phyloP scores from a whole-genome alignment of 1,140 invertebrate genomes.

The Hestina assimilis region DNA sequence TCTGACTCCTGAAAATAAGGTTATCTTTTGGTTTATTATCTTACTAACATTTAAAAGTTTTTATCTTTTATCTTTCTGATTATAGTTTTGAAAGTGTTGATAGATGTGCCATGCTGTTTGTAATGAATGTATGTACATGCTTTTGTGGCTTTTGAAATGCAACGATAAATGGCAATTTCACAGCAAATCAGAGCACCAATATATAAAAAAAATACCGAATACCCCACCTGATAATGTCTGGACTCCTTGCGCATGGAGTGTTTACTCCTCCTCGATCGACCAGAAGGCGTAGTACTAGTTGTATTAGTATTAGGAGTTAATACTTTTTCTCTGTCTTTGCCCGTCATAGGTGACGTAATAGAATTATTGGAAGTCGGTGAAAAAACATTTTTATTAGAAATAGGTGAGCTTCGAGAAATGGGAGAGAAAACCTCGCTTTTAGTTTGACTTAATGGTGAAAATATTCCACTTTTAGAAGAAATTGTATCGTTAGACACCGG shows the following conservation, averaged over 20 bases:
- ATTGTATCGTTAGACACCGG: constrained; percentile 77
- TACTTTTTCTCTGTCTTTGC: constrained; percentile 77
- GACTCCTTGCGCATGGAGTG: constrained; percentile 81
- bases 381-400: constrained; percentile 70
- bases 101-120: constrained; percentile 15
- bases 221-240: constrained; percentile 81
- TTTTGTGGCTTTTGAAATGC: constrained; percentile 10
- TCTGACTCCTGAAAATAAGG: constrained; percentile 85
- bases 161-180: constrained; percentile 18
- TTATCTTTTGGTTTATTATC: neutral
- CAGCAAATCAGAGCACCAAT: constrained; percentile 17
- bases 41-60: too few relatives aligned
- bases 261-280: constrained; percentile 76
- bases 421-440: constrained; percentile 76
- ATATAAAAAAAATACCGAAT: constrained; percentile 12
- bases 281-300: constrained; percentile 72
- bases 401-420: constrained; percentile 68
- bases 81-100: too few relatives aligned
- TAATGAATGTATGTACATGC: constrained; percentile 18
- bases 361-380: constrained; percentile 72
- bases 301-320: constrained; percentile 77
- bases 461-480: constrained; percentile 74
- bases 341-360: constrained; percentile 73
- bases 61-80: too few relatives aligned
- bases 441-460: constrained; percentile 74